Evolutionary conservation across 1,140 invertebrate species (phyloP), one percentile per base, ranked within the genome.

Genomic region (Drosophila nannoptera): DNA sequence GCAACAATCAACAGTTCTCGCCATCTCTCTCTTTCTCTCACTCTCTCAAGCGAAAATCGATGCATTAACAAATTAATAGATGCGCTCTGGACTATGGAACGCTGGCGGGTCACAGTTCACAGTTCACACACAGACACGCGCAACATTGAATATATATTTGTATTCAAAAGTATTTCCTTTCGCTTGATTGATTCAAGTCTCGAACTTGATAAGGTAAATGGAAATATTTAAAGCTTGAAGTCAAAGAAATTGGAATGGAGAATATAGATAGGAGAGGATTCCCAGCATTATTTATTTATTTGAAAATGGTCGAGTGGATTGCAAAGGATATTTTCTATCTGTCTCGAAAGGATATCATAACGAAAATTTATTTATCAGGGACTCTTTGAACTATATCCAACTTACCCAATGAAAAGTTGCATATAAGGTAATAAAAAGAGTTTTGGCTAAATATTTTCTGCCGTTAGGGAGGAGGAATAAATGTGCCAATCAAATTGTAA

Each of bases 1-100:
- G 0, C 43, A 49, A 33, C 22, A 65, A 86, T 83, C 80, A 40
- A 50, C 49, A 80, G 22, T 22, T 22, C 22, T 68, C 62, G 65
- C 58, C 59, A 53, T 55, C 46, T 56, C 42, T 64, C 63, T 56
- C 61, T 76, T 73, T 66, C 59, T 58, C 60, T 64, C 42, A 49
- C 32, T 50, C 63, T 49, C 58, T 35, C 69, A 72, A 67, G 81
- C 68, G 59, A 72, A 72, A 84, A 86, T 86, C 77, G 70, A 84
- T 86, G 46, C 43, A 62, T 48, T 45, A n/a, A 49, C 52, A 58
- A 67, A 67, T 52, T 38, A 52, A 56, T 35, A 31, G 6, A 52
- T 36, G 42, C 12, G 38, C 6, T 3, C 22, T 54, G 33, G 32
- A 56, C 52, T 49, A 38, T 52, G 14, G 35, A 33, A 40, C 54